Conservation (phyloP, 2,113 vertebrate species). For the Aldabrachelys gigantea region DNA sequence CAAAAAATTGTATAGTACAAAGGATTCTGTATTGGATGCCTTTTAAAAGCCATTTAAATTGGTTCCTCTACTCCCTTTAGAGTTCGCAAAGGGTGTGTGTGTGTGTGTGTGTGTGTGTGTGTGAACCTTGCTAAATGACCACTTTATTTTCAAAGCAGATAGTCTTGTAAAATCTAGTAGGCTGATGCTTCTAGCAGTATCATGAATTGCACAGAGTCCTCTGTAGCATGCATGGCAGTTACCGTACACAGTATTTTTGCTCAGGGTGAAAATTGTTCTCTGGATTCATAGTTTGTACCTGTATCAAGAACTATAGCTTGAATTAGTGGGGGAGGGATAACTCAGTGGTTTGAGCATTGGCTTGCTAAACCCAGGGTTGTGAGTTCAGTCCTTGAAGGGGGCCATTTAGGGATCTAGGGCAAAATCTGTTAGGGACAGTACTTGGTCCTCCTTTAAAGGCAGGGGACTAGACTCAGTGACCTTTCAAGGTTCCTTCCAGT, state of each 20-base stretch:
- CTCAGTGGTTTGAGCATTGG: too few relatives aligned
- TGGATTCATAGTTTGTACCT: background rate
- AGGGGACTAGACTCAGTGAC: too few relatives aligned
- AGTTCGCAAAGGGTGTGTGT: background rate
- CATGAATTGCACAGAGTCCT: accelerated
- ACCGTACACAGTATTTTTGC: background rate
- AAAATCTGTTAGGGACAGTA: too few relatives aligned
- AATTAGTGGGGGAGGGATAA: too few relatives aligned
- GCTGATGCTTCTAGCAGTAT: accelerated
- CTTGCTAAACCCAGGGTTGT: too few relatives aligned
- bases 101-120: background rate
- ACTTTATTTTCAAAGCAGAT: background rate
- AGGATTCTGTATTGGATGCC: background rate
- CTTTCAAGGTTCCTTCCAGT: too few relatives aligned
- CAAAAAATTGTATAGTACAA: background rate
- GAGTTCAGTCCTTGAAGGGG: too few relatives aligned
- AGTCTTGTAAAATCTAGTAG: accelerated
- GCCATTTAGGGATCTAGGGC: too few relatives aligned
- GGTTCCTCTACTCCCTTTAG: background rate
- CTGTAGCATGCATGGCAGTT: background rate
- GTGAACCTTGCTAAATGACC: accelerated
- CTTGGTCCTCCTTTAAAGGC: too few relatives aligned
- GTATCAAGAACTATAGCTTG: accelerated
- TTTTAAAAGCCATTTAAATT: background rate
- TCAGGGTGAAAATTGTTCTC: background rate